Conservation (phyloP, 2,113 vertebrate species). For the Peromyscus californicus region DNA sequence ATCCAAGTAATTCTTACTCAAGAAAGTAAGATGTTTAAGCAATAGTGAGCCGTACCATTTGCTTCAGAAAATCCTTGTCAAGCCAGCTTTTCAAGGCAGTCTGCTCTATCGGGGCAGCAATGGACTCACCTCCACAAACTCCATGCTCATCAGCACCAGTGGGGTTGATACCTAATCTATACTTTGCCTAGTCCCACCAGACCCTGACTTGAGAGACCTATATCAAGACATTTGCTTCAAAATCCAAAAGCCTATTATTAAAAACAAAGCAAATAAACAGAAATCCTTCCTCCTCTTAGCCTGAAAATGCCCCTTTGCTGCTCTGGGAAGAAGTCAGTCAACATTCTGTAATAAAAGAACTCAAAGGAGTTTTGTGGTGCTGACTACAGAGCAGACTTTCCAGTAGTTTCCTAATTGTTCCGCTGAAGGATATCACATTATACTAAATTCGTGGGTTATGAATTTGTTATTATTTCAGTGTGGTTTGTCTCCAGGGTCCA, state of each 20-base stretch:
- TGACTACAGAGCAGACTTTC: background rate
- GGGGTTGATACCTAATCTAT: background rate
- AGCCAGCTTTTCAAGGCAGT: background rate
- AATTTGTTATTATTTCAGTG: no score
- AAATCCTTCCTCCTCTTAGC: background rate
- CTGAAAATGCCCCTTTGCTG: background rate
- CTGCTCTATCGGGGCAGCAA: background rate
- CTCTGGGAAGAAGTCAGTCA: background rate
- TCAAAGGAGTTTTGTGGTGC: background rate
- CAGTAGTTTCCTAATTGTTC: background rate
- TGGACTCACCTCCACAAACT: background rate
- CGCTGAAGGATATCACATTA: background rate
- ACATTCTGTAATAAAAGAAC: background rate
- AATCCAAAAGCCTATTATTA: background rate
- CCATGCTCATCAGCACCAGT: background rate
- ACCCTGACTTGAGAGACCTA: background rate
- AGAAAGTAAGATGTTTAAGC: background rate
- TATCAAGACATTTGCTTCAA: background rate
- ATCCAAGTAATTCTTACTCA: background rate
- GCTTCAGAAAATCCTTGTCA: constrained; percentile 12
- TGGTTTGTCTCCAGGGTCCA: background rate
- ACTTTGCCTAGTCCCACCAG: background rate
- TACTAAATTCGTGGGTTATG: background rate
- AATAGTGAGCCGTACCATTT: background rate
- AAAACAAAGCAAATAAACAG: background rate